phyloP scores from a whole-genome alignment of 1,140 invertebrate species.

The Lepidostoma basale region DNA sequence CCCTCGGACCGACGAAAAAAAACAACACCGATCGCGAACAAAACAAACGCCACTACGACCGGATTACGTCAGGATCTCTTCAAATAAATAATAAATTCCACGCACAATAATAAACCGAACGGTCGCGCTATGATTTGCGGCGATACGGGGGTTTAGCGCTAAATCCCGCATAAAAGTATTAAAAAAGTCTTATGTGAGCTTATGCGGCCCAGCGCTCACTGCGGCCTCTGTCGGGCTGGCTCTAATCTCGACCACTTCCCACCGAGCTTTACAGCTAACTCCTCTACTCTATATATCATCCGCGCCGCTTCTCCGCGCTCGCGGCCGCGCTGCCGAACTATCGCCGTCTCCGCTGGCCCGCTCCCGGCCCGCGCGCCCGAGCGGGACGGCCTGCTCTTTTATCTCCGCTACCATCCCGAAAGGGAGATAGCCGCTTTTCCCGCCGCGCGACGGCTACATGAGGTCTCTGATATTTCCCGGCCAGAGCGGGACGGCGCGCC shows the following conservation, averaged over 20 bases:
- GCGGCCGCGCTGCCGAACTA: not conserved
- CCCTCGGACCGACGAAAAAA: constrained; percentile 18
- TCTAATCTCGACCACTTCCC: constrained; percentile 72
- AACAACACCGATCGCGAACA: constrained; percentile 29
- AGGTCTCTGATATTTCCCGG: not conserved
- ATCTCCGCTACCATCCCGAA: constrained; percentile 19
- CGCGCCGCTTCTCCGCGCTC: constrained; percentile 32
- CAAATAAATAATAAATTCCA: constrained; percentile 44
- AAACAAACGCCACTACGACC: constrained; percentile 25
- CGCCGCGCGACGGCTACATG: not conserved
- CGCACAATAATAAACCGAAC: constrained; percentile 40
- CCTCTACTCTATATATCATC: constrained; percentile 71
- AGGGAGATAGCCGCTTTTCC: constrained; percentile 34
- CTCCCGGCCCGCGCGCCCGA: not conserved
- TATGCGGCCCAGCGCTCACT: constrained; percentile 39
- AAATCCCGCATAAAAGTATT: constrained; percentile 48
- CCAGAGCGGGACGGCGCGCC: not conserved
- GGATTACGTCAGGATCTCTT: constrained; percentile 33
- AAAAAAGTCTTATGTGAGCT: constrained; percentile 47
- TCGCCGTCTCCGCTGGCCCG: not conserved
- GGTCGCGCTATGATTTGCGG: constrained; percentile 44
- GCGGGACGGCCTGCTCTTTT: constrained; percentile 19
- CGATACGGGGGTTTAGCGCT: constrained; percentile 39
- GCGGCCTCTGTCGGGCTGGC: constrained; percentile 47
- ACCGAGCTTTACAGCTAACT: constrained; percentile 71